Base-by-base conservation (phyloP, 1,140 invertebrate species). In the Phymastichus coffea region DNA sequence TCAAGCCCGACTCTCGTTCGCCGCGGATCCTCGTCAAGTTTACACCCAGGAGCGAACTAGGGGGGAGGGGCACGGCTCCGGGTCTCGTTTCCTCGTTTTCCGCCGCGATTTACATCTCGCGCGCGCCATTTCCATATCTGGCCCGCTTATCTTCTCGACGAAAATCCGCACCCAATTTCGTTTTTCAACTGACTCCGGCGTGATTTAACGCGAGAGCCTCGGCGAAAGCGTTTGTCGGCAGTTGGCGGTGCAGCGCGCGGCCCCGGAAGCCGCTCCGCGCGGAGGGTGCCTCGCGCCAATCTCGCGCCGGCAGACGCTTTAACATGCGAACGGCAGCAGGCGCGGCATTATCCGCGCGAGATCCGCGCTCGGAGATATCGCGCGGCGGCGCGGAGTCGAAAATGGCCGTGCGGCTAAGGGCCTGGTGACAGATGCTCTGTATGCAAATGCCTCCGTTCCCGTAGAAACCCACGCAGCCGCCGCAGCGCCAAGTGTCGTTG, bases 361-460 rank as follows among this genome's bases (percentile, higher is more conserved):
- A 76, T 77, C 69, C 72, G 62, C 69, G 64, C 56, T 63, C 56
- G 68, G 65, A 76, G 75, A 78, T 75, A 79, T 71, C 67, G 66
- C 63, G 53, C 30, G 30, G 14, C 71, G 68, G 74, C 63, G 74
- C 67, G 63, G 53, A 73, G 70, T 76, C 63, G 75, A 76, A 75
- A 77, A 78, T 76, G 66, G 74, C 68, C 68, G 67, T 66, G 74
- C 57, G 46, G 69, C 70, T 75, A 75, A 77, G 72, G 77, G 76
- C 70, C 74, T 74, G 76, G 74, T 78, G 77, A 79, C 75, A 79
- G 77, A 79, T 79, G 76, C 75, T 79, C 74, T 77, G 75, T 77
- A 79, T 79, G 77, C 75, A 79, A 79, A 79, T 79, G 76, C 69
- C 61, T 70, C 67, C 70, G 70, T 69, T 69, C 67, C 69, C 67